Evolutionary conservation across 2,797 vertebrate species (phyloP), one percentile per base, ranked within the genome.

Genomic region (Varecia variegata): DNA sequence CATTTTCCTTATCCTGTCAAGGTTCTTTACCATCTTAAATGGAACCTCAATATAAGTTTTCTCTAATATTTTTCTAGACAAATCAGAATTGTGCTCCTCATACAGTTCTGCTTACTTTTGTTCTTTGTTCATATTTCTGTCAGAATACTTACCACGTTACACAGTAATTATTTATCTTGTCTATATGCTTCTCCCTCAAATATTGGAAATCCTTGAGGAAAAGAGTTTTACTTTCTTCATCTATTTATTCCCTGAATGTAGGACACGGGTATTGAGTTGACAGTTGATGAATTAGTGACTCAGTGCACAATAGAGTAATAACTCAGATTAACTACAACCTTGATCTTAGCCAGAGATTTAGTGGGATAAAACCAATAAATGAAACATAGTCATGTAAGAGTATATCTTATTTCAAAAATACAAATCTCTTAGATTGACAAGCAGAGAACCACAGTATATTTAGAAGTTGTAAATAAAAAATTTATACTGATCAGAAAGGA

Each of bases 371-470:
- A 90, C 79, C 54, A 90, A 0, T 79, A 74, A 60, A n/a, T 81
- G 60, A 93, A 83, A 43, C 12, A 82, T 67, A 70, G 50, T 35
- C 43, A 40, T 65, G 35, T 52, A 32, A 54, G 47, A 67, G 4
- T 83, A 11, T 73, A 67, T 95, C 83, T 68, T 79, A 68, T 85
- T 96, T 85, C 32, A 86, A 76, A 88, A 89, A 30, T 56, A 50
- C 0, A 56, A 3, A 67, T 74, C 30, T 56, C 43, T 90, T 90
- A 88, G 23, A 68, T 56, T 84, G 65, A 71, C 38, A 79, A 97
- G 21, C 54, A 81, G 40, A 93, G 70, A 77, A n/a, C 32, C 50
- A 56, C 12, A 54, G 7, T 60, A 8, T 93, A 47, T 81, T 89
- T 86, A 86, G 43, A 88, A 84, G 45, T 68, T 50, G 18, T 21